Conservation (phyloP, 1,140 invertebrate genomes). For the Gryllus bimaculatus region DNA sequence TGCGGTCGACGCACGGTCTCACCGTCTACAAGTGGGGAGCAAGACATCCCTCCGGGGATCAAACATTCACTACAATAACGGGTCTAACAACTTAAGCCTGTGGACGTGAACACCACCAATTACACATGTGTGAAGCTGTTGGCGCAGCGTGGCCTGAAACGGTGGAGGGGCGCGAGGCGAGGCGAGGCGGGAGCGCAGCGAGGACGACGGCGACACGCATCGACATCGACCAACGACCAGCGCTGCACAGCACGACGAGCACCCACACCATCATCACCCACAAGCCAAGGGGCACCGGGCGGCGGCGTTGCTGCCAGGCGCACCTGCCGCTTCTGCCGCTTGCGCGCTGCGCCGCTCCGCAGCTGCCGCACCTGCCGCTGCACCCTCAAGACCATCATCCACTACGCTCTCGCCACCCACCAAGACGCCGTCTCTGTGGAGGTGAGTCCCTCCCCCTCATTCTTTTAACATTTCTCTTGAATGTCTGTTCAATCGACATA, state of each 20-base stretch:
- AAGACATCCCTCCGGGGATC: too few relatives aligned
- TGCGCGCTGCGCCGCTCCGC: not conserved
- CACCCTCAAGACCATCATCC: not conserved
- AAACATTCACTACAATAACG: too few relatives aligned
- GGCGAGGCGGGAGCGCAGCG: not conserved
- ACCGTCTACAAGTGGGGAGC: too few relatives aligned
- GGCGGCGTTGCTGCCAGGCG: too few relatives aligned
- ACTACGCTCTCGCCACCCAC: not conserved
- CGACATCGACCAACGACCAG: not conserved
- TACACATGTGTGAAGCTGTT: not conserved
- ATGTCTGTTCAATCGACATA: too few relatives aligned
- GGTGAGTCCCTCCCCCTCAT: not conserved
- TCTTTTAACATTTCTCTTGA: too few relatives aligned
- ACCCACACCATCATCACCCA: not conserved
- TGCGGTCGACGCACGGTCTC: too few relatives aligned
- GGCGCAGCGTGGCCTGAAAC: not conserved
- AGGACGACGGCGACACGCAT: not conserved
- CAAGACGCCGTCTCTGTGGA: not conserved
- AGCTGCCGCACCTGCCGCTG: not conserved
- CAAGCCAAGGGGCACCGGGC: not conserved
- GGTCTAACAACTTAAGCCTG: too few relatives aligned
- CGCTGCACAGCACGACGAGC: not conserved
- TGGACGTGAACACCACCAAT: too few relatives aligned
- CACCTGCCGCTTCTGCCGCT: not conserved
- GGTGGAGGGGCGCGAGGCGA: not conserved